Evolutionary conservation across 1,140 invertebrate species (phyloP), one percentile per base, ranked within the genome.

Genomic region (Mesaphorura yosii): DNA sequence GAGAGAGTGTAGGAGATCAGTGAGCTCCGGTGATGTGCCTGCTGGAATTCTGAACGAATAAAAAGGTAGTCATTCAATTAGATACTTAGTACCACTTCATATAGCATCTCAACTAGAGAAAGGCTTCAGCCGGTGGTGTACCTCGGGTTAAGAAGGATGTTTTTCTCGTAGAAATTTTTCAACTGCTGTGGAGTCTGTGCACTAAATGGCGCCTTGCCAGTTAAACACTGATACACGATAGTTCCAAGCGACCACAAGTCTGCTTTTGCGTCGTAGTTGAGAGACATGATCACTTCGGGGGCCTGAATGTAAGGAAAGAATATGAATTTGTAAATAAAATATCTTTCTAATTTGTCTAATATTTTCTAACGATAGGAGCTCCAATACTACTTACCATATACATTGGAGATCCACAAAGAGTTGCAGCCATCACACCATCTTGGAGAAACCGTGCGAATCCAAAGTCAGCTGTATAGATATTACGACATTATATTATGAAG

Each of bases 351-450:
- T n/a, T n/a, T n/a, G n/a, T n/a, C n/a, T n/a, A 48, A 14, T 22
- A 53, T 17, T 29, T 22, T 22, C 29, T 12, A 22, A 31, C n/a
- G 25, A 17, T 38, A n/a, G n/a, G n/a, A n/a, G n/a, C n/a, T n/a
- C n/a, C n/a, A n/a, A n/a, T n/a, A 23, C 26, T 25, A 67, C 68
- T 70, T 68, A 87, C 86, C 95, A 98, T 98, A 66, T 98, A 99
- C 94, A 99, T 98, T 2, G 96, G 96, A 29, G 94, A 98, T 19
- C 58, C 96, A 72, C 96, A 99, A 2, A 99, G 73, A 29, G 96
- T 99, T 42, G 91, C 94, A 41, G 96, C 96, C 96, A 99, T 99
- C 17, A 94, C 91, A 44, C 95, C 96, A 70, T 98, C 95, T 72
- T 93, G 84, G 6, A 99, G 73, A 72, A 98, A 98, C 66, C 96